These are phyloP conservation scores for Tetramorium bicarinatum DNA, from an alignment of 2,888 invertebrate species.

Conservation along the genomic window DNA sequence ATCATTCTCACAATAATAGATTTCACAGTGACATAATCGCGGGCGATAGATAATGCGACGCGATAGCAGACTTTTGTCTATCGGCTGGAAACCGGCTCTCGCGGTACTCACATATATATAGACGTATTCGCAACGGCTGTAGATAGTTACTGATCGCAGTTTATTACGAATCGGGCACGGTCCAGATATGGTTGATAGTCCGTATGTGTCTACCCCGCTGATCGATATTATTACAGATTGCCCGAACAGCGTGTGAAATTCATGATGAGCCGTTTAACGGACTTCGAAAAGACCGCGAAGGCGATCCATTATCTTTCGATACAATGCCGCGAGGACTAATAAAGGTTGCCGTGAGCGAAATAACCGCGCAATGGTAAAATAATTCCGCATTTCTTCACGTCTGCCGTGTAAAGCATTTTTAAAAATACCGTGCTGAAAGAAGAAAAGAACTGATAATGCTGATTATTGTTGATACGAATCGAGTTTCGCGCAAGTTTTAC, in stretches of 20 bases:
- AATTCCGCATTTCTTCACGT: neutral
- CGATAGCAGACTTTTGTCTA: slow-evolving; percentile 49
- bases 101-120: slow-evolving; percentile 33
- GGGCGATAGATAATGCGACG: slow-evolving; percentile 33
- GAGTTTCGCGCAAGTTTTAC: slow-evolving; percentile 27
- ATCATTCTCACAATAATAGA: slow-evolving; percentile 26
- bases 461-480: slow-evolving; percentile 49
- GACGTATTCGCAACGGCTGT: slow-evolving; percentile 52
- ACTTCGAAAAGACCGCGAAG: slow-evolving; percentile 79
- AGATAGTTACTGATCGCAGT: slow-evolving; percentile 74
- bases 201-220: slow-evolving; percentile 64
- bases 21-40: slow-evolving; percentile 30
- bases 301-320: slow-evolving; percentile 78
- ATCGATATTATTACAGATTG: slow-evolving; percentile 83
- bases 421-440: neutral
- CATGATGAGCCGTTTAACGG: slow-evolving; percentile 83
- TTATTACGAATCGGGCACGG: slow-evolving; percentile 79
- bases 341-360: slow-evolving; percentile 30
- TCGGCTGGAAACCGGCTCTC: slow-evolving; percentile 64
- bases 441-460: neutral
- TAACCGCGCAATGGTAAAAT: neutral
- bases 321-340: slow-evolving; percentile 48
- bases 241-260: slow-evolving; percentile 80
- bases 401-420: neutral
- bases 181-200: slow-evolving; percentile 75